Percentiles rank a stretch among this genome's conserved stretches.
Conservation (phyloP, 2,113 vertebrate genomes). For the Microcebus jonahi region DNA sequence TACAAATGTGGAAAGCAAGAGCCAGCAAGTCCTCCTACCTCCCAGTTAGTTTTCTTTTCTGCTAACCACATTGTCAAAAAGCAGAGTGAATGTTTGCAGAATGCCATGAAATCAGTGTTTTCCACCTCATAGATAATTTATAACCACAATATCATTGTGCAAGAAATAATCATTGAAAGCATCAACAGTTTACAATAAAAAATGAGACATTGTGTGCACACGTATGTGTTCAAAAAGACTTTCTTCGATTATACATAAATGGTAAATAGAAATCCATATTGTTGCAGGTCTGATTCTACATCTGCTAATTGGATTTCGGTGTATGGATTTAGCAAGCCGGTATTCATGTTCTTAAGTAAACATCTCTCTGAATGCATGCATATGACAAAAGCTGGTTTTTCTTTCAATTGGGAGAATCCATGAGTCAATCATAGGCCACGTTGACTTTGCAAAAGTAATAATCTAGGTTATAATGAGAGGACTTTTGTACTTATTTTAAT, state of each 20-base stretch:
- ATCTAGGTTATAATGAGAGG: constrained; percentile 48
- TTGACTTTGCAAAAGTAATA: constrained; percentile 58
- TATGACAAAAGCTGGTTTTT: neutral
- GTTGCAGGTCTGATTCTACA: constrained; percentile 37
- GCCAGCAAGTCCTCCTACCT: neutral
- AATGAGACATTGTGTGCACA: neutral
- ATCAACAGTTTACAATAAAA: neutral
- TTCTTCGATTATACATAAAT: constrained; percentile 41
- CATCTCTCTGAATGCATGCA: constrained; percentile 9
- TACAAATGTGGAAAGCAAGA: neutral
- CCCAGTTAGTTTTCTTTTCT: neutral
- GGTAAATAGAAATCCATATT: constrained; percentile 49
- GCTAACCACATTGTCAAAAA: neutral
- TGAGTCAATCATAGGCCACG: constrained; percentile 44
- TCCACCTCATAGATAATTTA: neutral
- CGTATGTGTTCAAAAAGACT: neutral
- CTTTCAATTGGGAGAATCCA: constrained; percentile 20
- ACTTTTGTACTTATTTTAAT: constrained; percentile 53
- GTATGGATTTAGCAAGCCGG: constrained; percentile 58
- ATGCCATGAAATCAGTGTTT: neutral
- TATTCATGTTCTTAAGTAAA: constrained; percentile 57
- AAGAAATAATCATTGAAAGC: neutral
- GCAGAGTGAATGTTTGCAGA: neutral
- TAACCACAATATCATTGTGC: neutral
- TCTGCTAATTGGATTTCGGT: constrained; percentile 60